A percentile compares a stretch with the other conserved stretches of the same genome.
Conservation (phyloP, 30 jellyfish, hydroid and myxozoan species). For the Aurelia aurita region DNA sequence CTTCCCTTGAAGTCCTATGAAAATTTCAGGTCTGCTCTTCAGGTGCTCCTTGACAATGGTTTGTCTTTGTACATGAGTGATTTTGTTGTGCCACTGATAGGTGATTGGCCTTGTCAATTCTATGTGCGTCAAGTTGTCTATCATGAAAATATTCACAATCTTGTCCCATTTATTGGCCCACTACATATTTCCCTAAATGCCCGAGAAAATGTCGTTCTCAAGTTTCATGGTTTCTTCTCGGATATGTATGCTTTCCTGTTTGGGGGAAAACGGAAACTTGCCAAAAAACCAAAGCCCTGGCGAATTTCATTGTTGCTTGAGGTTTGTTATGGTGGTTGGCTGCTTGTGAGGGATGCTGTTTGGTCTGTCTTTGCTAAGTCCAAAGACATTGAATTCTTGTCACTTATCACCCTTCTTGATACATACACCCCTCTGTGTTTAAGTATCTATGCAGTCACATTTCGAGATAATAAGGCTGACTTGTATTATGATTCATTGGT, state of each 20-base stretch:
- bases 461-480: background rate
- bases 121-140: conserved; percentile 20
- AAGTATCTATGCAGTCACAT: background rate
- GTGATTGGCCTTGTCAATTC: conserved; percentile 7
- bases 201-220: conserved; percentile 7
- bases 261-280: conserved; percentile 15
- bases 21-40: conserved; percentile 27
- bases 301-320: conserved; percentile 1
- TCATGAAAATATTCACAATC: background rate
- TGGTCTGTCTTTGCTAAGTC: conserved; percentile 16
- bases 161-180: background rate
- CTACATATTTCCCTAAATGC: background rate
- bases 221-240: background rate
- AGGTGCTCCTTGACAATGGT: conserved; percentile 24
- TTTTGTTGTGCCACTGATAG: conserved; percentile 35
- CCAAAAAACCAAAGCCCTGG: conserved; percentile 34
- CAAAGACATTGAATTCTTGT: conserved; percentile 14
- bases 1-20: conserved; percentile 35
- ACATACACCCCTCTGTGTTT: conserved; percentile 9
- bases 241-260: conserved; percentile 14
- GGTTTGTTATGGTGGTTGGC: conserved; percentile 9
- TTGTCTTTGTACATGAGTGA: conserved; percentile 6
- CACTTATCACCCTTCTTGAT: conserved; percentile 7
- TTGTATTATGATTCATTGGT: conserved; percentile 1
- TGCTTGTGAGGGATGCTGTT: background rate